Evolutionary conservation across 2,888 invertebrate species (phyloP).

Genomic region (Lithodes maja): DNA sequence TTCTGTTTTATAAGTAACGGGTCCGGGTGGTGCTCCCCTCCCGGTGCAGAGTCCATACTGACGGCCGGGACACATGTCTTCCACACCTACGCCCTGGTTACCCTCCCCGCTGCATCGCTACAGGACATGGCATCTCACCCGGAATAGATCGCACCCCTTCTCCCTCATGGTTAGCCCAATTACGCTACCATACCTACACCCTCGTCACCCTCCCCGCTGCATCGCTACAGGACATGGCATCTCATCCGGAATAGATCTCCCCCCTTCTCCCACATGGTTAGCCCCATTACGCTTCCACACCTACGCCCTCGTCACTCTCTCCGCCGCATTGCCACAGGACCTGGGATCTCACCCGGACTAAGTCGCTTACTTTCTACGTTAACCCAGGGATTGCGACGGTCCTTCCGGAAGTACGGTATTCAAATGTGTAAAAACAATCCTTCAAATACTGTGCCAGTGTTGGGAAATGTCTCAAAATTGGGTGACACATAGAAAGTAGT

Average conservation of each 20-base stretch:
- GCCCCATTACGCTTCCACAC: slow-evolving; percentile 2
- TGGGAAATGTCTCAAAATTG: too few relatives aligned
- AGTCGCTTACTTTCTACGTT: too few relatives aligned
- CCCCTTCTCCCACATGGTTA: too few relatives aligned
- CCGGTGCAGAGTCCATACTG: slow-evolving; percentile 47
- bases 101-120: slow-evolving; percentile 44
- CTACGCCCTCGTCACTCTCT: slow-evolving; percentile 40
- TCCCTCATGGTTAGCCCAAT: too few relatives aligned
- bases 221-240: slow-evolving; percentile 46
- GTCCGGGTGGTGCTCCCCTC: slow-evolving; percentile 38
- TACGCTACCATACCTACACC: slow-evolving; percentile 34
- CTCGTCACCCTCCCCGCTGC: slow-evolving; percentile 44
- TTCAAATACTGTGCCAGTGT: too few relatives aligned
- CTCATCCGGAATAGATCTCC: slow-evolving; percentile 18
- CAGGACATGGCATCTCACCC: slow-evolving; percentile 41
- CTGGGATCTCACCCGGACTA: background rate
- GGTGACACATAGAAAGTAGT: too few relatives aligned
- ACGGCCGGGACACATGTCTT: slow-evolving; percentile 37
- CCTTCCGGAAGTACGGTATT: too few relatives aligned
- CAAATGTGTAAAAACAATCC: too few relatives aligned
- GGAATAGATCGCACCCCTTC: background rate
- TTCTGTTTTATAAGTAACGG: slow-evolving; percentile 35
- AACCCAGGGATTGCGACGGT: too few relatives aligned
- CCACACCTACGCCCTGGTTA: slow-evolving; percentile 39
- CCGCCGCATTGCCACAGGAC: slow-evolving; percentile 48